Evolutionary conservation across 2,888 invertebrate species (phyloP).

Genomic region (Megaustenia siamemsis): DNA sequence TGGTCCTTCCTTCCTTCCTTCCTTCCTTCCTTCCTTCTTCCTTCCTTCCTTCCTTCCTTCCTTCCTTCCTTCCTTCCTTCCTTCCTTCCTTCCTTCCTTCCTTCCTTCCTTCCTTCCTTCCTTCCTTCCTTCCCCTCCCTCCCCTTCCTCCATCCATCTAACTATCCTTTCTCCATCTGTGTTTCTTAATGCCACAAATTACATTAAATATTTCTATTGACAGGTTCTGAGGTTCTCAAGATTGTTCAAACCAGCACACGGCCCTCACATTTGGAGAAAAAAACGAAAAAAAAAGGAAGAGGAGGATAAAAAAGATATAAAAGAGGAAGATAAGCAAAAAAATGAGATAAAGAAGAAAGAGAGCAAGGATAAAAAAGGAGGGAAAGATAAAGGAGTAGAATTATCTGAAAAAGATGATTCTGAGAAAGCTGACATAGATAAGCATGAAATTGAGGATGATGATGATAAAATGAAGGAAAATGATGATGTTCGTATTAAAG

Average conservation of each 20-base stretch:
- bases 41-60: too few relatives aligned
- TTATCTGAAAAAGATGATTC: constrained; percentile 84
- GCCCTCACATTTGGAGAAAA: constrained; percentile 95
- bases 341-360: constrained; percentile 57
- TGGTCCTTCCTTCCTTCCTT: too few relatives aligned
- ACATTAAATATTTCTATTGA: constrained; percentile 39
- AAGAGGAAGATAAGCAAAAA: constrained; percentile 53
- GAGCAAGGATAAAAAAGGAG: constrained; percentile 18
- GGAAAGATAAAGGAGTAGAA: constrained; percentile 78
- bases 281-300: constrained; percentile 79
- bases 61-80: too few relatives aligned
- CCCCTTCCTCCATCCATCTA: too few relatives aligned
- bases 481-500: constrained; percentile 51
- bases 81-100: too few relatives aligned
- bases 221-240: constrained; percentile 95
- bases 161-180: too few relatives aligned
- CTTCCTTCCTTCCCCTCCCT: too few relatives aligned
- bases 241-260: constrained; percentile 93
- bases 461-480: neutral
- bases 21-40: too few relatives aligned
- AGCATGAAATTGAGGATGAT: constrained; percentile 22
- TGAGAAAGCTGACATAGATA: constrained; percentile 37
- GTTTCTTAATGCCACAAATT: too few relatives aligned
- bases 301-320: constrained; percentile 55
- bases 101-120: too few relatives aligned